Base-by-base conservation (phyloP, 2,888 invertebrate genomes). In the Cerceris ruficornis region DNA sequence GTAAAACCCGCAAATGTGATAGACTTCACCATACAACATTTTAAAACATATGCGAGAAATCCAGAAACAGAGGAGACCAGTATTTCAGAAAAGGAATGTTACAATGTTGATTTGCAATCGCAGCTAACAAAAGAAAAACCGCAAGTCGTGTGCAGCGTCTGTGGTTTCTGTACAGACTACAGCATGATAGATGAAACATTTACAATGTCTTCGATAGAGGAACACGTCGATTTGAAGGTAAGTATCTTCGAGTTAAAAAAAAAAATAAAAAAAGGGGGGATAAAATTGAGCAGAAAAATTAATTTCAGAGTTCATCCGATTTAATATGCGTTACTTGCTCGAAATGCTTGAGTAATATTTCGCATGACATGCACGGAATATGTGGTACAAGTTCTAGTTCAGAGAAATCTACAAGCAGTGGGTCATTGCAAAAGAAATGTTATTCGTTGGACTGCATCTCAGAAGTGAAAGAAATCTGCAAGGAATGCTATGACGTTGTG, bases 1-100 rank as follows among this genome's bases (percentile, higher is more conserved):
- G 91, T 87, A 6, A 90, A 91, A 78, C 91, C 91, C 8, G 61
- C 77, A 5, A 83, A 91, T 64, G 87, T 88, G 42, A 77, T 90
- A 60, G 81, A 76, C 49, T 91, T 91, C 66, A 90, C 91, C 6
- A 85, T 90, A 65, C 87, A 90, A 69, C 86, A 91, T 79, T 91
- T 91, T 68, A 86, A 87, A 69, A 81, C 83, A n/a, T 88, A 88
- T 61, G 77, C 82, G 1, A 73, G 77, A 55, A 6, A 69, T 72
- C 82, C 80, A 60, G 74, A 78, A 59, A 28, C 68, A n/a, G 78
- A 65, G 66, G 69, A 83, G 55, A 50, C 66, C 62, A 57, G 66
- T 78, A 52, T 8, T n/a, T 57, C n/a, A 0, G 7, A 66, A 28
- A 28, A 28, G 7, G 66, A 74, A 15, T 49, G 58, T 73, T 69